Base-by-base conservation (phyloP, 2,797 vertebrate genomes). In the Hybognathus amarus region DNA sequence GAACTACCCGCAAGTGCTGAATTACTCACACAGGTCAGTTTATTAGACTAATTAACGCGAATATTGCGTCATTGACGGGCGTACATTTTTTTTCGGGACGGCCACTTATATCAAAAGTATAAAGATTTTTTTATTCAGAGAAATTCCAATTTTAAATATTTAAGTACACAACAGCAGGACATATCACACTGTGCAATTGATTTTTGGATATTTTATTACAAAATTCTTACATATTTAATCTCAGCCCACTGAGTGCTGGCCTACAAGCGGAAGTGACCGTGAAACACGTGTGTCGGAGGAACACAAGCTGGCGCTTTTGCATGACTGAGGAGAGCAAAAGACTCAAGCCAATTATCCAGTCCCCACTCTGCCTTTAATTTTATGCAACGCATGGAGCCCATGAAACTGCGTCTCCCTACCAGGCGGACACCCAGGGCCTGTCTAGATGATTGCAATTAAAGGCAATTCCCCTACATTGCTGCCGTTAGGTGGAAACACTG, bases 381-480 rank as follows among this genome's bases (percentile, higher is more conserved):
- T 85, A 83, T 83, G 85, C 85, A 86, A 59, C 47, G 66, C 75
- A 78, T 71, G 75, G 42, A 75, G 90, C 93, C 91, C 89, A 87
- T 90, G 92, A 91, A 88, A 91, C 87, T 90, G 89, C 47, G 30
- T 85, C 78, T 83, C 71, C 45, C 89, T 86, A 83, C 76, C 86
- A 83, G 74, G 73, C 82, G 56, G 81, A 84, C 86, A 77, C 81
- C 82, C 85, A 78, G 45, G 64, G 83, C 85, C 79, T 81, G 83
- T 86, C 90, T 91, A 91, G 90, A 91, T 94, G 94, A 95, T 94
- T 94, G 94, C 94, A 95, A 95, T 95, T 95, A 94, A 93, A 93
- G 93, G 92, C 91, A 92, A 92, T 94, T 85, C 84, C 81, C 74
- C 56, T 47, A 61, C 76, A 75, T 52, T n/a, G 40, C 47, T 40